Evolutionary conservation across 92 coral and sea anemone genomes (phyloP), one percentile per base, ranked within the genome.

Genomic region (Blastomussa wellsi): DNA sequence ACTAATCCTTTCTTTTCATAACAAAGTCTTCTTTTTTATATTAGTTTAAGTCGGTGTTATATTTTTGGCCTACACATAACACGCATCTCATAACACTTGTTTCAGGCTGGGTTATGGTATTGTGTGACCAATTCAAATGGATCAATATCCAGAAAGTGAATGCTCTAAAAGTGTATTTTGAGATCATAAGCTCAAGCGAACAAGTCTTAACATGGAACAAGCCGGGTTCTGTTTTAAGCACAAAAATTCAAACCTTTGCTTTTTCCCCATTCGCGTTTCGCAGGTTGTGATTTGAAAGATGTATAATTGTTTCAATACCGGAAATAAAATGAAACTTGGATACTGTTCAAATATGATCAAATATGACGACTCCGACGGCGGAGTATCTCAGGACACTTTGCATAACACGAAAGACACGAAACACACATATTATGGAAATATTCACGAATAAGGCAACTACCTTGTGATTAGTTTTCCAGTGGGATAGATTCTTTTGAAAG

Each of bases 341-440:
- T 72, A 72, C 49, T 72, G 76, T 47, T 44, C 35, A 26, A n/a
- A n/a, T n/a, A n/a, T n/a, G n/a, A 42, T 51, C 59, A 28, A 74
- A 47, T 42, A 16, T 74, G 79, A 10, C 9, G 78, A 28, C 37
- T 55, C 20, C 78, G 31, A n/a, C 22, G 65, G 65, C 48, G 29
- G 28, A 42, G 17, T 15, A 12, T 12, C 77, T 41, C 17, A 26
- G 9, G 28, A 11, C 35, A 5, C 42, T 26, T 41, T 1, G 77
- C 28, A 39, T 19, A 74, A 74, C 78, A 44, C 78, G 48, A 39
- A 37, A 72, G 51, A 39, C 28, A 6, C n/a, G n/a, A n/a, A n/a
- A n/a, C n/a, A n/a, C n/a, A n/a, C n/a, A n/a, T n/a, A 29, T 51
- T 51, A 57, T 5, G 65, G 65, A 24, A 57, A 57, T 29, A 57